Evolutionary conservation across 2,888 invertebrate genomes (phyloP).

Genomic region (Onchidella celtica): DNA sequence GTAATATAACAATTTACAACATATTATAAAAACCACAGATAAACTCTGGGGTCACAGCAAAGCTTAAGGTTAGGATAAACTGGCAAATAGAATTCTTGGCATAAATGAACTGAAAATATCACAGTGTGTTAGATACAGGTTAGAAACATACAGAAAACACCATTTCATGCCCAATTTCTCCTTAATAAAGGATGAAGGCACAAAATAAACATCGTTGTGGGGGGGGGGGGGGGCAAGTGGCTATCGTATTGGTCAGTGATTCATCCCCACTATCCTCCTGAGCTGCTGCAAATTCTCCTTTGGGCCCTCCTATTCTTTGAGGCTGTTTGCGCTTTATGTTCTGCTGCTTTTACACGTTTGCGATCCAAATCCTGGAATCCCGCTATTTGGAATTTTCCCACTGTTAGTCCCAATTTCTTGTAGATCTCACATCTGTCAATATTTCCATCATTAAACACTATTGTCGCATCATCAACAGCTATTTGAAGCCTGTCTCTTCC

Average conservation of each 20-base stretch:
- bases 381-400: background rate
- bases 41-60: too few species aligned
- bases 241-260: too few species aligned
- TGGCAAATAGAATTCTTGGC: background rate
- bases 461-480: constrained; percentile 42
- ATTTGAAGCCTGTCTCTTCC: constrained; percentile 27
- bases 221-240: background rate
- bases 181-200: background rate
- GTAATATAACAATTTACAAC: too few species aligned
- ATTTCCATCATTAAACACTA: constrained; percentile 45
- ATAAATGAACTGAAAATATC: background rate
- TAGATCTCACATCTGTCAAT: constrained; percentile 7
- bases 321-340: background rate
- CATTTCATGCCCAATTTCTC: background rate
- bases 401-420: background rate
- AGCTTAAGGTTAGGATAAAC: background rate
- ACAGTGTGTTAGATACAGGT: background rate
- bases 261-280: constrained; percentile 9
- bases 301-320: background rate
- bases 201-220: background rate
- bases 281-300: background rate
- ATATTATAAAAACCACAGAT: too few species aligned
- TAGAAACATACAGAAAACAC: background rate
- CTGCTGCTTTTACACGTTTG: background rate
- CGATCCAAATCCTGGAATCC: background rate